Percentiles rank a stretch among this genome's conserved stretches.
Evolutionary conservation across 2,888 invertebrate species (phyloP).

Genomic region (Phyto melanocephala): DNA sequence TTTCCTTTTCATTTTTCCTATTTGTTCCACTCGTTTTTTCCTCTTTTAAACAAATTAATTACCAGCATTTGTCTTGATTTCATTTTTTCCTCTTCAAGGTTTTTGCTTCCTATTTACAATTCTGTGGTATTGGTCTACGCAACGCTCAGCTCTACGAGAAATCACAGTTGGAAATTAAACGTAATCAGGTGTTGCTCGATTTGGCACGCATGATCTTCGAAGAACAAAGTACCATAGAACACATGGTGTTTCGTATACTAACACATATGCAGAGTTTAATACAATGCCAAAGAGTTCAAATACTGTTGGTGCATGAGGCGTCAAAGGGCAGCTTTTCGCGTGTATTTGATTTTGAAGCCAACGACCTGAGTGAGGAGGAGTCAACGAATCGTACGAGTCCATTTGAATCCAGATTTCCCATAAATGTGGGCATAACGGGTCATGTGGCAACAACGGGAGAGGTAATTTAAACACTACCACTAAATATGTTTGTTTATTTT

Average conservation of each 20-base stretch:
- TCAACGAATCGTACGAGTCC: constrained; percentile 90
- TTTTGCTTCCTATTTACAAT: constrained; percentile 95
- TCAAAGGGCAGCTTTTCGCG: constrained; percentile 95
- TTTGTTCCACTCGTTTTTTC: background rate
- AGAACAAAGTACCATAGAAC: constrained; percentile 97
- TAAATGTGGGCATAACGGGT: constrained; percentile 96
- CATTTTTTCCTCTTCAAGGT: constrained; percentile 80
- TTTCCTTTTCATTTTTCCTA: background rate
- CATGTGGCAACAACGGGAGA: constrained; percentile 97
- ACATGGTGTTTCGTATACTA: constrained; percentile 95
- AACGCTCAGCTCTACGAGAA: constrained; percentile 98
- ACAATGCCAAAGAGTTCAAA: constrained; percentile 96
- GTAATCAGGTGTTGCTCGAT: constrained; percentile 95
- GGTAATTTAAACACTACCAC: constrained; percentile 80
- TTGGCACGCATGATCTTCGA: constrained; percentile 98
- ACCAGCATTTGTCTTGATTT: background rate
- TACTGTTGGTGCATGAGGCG: constrained; percentile 92
- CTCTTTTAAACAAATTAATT: constrained; percentile 1
- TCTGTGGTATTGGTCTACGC: constrained; percentile 96
- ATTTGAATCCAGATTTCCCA: constrained; percentile 95
- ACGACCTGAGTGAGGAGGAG: constrained; percentile 90
- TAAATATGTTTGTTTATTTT: background rate
- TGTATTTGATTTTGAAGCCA: constrained; percentile 95
- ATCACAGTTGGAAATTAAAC: constrained; percentile 95
- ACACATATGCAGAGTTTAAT: constrained; percentile 96